These are phyloP conservation scores for Thera obeliscata DNA, from an alignment of 2,888 invertebrate species.

Conservation along the genomic window DNA sequence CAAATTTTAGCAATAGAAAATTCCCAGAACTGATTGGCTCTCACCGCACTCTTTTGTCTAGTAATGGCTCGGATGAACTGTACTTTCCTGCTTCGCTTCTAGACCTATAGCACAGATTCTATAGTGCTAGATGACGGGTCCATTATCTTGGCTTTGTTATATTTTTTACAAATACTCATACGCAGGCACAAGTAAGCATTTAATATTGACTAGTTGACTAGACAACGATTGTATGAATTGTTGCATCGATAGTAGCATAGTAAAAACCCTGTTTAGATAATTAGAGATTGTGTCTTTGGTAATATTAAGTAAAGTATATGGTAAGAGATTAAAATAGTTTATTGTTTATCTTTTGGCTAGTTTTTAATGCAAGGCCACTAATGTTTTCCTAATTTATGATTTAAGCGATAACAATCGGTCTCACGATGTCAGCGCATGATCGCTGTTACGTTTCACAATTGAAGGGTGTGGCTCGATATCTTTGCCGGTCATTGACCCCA, in stretches of 20 bases:
- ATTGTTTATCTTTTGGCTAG: neutral
- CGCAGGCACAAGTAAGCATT: too few relatives aligned
- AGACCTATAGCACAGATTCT: constrained; percentile 29
- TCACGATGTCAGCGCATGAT: constrained; percentile 43
- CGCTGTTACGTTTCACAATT: constrained; percentile 58
- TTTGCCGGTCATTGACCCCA: constrained; percentile 70
- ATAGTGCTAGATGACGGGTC: constrained; percentile 42
- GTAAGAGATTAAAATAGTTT: neutral
- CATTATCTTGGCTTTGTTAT: constrained; percentile 52
- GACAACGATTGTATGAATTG: neutral
- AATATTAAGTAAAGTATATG: neutral
- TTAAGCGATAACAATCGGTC: constrained; percentile 23
- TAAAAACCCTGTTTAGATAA: neutral
- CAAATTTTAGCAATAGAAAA: constrained; percentile 53
- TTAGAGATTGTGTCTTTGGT: neutral
- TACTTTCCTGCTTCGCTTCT: constrained; percentile 66
- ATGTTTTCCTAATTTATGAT: constrained; percentile 1
- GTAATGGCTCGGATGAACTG: constrained; percentile 57
- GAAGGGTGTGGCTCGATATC: constrained; percentile 67
- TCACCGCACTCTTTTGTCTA: constrained; percentile 66
- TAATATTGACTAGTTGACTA: neutral
- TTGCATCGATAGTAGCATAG: neutral
- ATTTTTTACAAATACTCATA: constrained; percentile 27
- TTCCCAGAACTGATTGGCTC: constrained; percentile 62
- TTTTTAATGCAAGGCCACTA: neutral